A percentile compares a stretch with the other conserved stretches of the same genome.
phyloP scores from a whole-genome alignment of 2,113 vertebrate species.

The Phainopepla nitens region DNA sequence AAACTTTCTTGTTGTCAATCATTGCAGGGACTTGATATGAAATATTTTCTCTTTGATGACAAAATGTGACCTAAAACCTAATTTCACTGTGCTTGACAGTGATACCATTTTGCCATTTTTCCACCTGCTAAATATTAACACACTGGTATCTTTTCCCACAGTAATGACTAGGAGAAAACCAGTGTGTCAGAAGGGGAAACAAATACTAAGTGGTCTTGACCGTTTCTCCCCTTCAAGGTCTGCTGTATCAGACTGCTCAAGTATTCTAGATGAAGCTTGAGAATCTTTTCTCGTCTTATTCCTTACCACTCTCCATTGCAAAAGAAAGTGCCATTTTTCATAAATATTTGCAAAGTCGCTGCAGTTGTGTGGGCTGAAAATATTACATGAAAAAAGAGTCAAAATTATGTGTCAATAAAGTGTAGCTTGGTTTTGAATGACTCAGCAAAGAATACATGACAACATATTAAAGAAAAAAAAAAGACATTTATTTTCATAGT shows the following conservation, averaged over 20 bases:
- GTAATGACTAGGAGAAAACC: neutral
- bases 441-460: neutral
- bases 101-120: neutral
- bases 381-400: neutral
- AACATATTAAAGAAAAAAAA: neutral
- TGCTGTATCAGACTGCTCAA: neutral
- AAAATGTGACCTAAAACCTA: neutral
- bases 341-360: neutral
- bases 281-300: neutral
- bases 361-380: neutral
- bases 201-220: neutral
- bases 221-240: neutral
- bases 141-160: neutral
- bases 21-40: neutral
- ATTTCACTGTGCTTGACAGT: neutral
- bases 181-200: neutral
- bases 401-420: neutral
- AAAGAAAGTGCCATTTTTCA: neutral
- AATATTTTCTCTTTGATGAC: neutral
- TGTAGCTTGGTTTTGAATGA: neutral
- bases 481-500: neutral
- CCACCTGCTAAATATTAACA: neutral
- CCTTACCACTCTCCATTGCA: neutral
- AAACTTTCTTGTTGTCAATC: neutral
- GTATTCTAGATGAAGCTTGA: neutral